Base-by-base conservation (phyloP, 2,113 vertebrate genomes). In the Ursus arctos region DNA sequence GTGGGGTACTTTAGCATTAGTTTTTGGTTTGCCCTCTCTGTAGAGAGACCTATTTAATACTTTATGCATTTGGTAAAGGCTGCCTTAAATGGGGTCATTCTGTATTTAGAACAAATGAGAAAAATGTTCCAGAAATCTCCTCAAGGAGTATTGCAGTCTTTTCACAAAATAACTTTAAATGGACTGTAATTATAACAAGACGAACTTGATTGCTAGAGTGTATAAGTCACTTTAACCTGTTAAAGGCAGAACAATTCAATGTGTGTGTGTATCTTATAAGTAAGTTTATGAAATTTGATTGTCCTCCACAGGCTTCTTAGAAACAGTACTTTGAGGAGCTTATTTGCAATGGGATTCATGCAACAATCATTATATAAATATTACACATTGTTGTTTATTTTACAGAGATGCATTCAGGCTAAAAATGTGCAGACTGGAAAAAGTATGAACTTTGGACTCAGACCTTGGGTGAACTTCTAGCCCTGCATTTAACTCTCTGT, bases 31-130 rank as follows among this genome's bases (percentile, higher is more conserved):
- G 55, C 61, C 74, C 69, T 95, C 72, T 95, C 77, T 81, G 6
- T 43, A 76, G 77, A 96, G 94, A 97, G 95, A 97, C 77, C 81
- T 47, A 87, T 93, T 97, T 98, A 98, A 94, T 94, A 91, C 77
- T 92, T 96, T 63, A 65, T 82, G 18, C 53, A 95, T 96, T 97
- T 95, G 79, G 92, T 93, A 91, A 97, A 96, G 81, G 36, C 84
- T 80, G 67, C 79, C 77, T 97, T 97, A 97, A 98, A 94, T 92
- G 95, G 88, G 97, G 97, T 97, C 96, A 95, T 95, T 93, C 95
- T 95, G 84, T 98, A 98, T 96, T 97, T 98, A 81, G 95, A 97
- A 96, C 92, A 98, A 97, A 96, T 96, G 95, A 97, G 95, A 91
- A 97, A 94, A 96, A 83, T 69, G 76, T 94, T 89, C 74, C 55